Base-by-base conservation (phyloP, 2,113 vertebrate genomes). In the Etheostoma spectabile region DNA sequence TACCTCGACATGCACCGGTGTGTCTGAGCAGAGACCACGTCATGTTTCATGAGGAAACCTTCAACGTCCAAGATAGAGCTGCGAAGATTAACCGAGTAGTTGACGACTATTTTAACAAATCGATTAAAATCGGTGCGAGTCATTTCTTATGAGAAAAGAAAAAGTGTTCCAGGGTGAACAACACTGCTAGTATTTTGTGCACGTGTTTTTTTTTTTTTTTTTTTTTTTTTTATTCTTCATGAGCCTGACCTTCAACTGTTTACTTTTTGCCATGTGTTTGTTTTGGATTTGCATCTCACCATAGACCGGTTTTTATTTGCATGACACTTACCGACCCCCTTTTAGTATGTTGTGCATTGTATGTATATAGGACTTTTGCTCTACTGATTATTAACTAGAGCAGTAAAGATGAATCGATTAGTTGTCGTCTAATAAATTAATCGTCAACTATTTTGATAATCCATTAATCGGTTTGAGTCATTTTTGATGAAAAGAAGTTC, bases 1-100 rank as follows among this genome's bases (percentile, higher is more conserved):
- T 64, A 74, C 62, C 33, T 80, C 67, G 22, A 13, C 84, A 24
- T 12, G 42, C 68, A 11, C n/a, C 38, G 49, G 16, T 22, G 64
- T 12, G 42, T 33, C n/a, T 8, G 46, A 59, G 27, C 53, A n/a
- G 46, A 74, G 62, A 62, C 14, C 14, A 35, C 21, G 21, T 30
- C 62, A 51, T 57, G 56, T 75, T 72, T 49, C 38, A 42, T 2
- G 35, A 13, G 7, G 55, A 57, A 5, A 8, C 30, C 16, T 21
- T 64, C n/a, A 7, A 35, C 0, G 62, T 64, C 27, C 3, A 38
- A 38, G 38, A 38, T 10, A 10, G 8, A 38, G 35, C 35, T 38
- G 35, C 35, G 2, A 38, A 38, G 35, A 10, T 38, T 38, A 38
- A 38, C 10, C 35, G 35, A 38, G 38, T 35, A 35, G 33, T 35